Evolutionary conservation across 2,888 invertebrate genomes (phyloP).

Genomic region (Melipona beecheii): DNA sequence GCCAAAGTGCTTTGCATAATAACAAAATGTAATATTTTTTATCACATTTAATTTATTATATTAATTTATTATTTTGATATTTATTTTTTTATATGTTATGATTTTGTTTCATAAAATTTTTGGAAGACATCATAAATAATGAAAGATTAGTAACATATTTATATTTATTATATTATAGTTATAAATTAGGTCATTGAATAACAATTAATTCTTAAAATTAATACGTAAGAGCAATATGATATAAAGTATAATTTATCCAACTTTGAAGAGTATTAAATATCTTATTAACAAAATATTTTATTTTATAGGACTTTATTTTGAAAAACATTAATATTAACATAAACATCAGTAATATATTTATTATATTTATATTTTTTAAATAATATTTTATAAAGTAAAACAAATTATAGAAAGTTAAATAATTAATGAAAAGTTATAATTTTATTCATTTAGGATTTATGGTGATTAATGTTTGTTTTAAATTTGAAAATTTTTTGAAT

Average conservation of each 20-base stretch:
- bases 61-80: neutral
- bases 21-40: slow-evolving; percentile 44
- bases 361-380: no score
- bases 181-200: neutral
- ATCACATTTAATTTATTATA: slow-evolving; percentile 4
- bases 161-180: neutral
- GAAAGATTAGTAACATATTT: neutral
- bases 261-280: neutral
- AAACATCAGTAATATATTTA: neutral
- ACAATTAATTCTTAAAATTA: neutral
- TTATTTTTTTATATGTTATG: slow-evolving; percentile 13
- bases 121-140: neutral
- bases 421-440: no score
- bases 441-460: no score
- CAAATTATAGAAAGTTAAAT: no score
- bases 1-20: neutral
- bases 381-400: no score
- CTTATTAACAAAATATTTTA: neutral
- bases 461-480: no score
- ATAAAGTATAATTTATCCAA: neutral
- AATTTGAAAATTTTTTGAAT: no score
- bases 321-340: neutral
- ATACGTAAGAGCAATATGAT: neutral
- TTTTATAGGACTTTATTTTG: neutral
- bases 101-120: neutral